These are phyloP conservation scores for Alsophila aescularia DNA, from an alignment of 2,888 invertebrate species.

Conservation along the genomic window DNA sequence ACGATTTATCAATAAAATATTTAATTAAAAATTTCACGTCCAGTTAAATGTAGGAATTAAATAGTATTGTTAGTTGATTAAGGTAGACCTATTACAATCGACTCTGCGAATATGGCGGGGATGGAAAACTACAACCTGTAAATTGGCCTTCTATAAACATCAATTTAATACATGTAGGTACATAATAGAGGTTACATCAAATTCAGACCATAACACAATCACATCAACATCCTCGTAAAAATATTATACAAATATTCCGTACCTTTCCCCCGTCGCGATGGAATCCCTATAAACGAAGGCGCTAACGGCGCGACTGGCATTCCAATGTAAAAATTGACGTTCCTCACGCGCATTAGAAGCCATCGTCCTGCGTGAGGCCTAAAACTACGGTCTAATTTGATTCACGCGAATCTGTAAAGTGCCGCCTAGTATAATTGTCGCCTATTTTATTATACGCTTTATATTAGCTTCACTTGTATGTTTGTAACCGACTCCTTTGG, in stretches of 20 bases:
- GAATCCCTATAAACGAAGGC: constrained; percentile 51
- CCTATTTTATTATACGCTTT: no score
- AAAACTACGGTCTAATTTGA: neutral
- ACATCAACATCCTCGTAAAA: constrained; percentile 27
- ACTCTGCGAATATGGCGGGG: no score
- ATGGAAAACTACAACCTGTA: no score
- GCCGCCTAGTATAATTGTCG: no score
- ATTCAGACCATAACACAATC: constrained; percentile 4
- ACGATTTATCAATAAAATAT: no score
- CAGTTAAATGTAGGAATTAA: no score
- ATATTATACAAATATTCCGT: constrained; percentile 27
- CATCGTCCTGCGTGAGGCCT: neutral
- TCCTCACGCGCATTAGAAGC: constrained; percentile 31
- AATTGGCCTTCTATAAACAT: neutral
- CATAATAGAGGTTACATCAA: constrained; percentile 16
- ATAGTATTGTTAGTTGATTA: no score
- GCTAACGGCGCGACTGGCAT: constrained; percentile 27
- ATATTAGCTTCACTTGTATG: no score
- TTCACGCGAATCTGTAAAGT: no score
- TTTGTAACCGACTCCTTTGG: no score
- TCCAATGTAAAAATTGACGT: constrained; percentile 56
- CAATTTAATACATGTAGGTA: neutral
- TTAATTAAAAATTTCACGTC: no score
- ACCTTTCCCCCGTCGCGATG: constrained; percentile 27
- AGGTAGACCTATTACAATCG: no score